A percentile compares a stretch with the other conserved stretches of the same genome.
Conservation (phyloP, 2,797 vertebrate species). For the Pseudomugil tenellus region DNA sequence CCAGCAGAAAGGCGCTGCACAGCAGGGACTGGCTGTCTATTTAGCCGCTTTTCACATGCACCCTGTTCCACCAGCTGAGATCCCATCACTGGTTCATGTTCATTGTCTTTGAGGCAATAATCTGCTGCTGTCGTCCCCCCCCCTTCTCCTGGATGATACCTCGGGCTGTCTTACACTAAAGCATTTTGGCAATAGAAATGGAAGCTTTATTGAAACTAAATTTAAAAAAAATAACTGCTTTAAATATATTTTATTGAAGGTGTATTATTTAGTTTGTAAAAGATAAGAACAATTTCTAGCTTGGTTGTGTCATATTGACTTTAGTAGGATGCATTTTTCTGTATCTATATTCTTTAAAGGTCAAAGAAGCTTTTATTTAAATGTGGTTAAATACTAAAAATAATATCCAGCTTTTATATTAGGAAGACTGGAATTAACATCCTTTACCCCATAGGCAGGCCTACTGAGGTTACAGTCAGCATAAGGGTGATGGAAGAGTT, state of each 20-base stretch:
- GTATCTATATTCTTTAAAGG: neutral
- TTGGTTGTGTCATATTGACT: neutral
- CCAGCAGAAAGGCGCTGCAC: constrained; percentile 71
- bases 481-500: constrained; percentile 43
- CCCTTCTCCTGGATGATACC: constrained; percentile 28
- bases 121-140: constrained; percentile 38
- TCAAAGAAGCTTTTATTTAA: neutral
- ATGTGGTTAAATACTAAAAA: neutral
- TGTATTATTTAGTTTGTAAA: neutral
- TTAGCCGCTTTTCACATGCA: constrained; percentile 74
- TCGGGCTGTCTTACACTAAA: constrained; percentile 5
- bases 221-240: too few relatives aligned
- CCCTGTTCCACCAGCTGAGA: constrained; percentile 65
- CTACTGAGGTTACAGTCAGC: constrained; percentile 25
- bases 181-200: neutral
- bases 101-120: constrained; percentile 48
- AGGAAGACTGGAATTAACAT: constrained; percentile 4
- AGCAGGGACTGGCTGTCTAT: constrained; percentile 77
- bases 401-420: neutral
- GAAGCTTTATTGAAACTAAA: neutral
- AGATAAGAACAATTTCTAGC: neutral
- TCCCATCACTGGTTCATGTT: constrained; percentile 59
- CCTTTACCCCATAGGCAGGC: constrained; percentile 4
- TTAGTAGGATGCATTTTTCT: neutral
- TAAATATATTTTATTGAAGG: neutral